Conservation (phyloP, 2,888 invertebrate species). For the Crematogaster levior region DNA sequence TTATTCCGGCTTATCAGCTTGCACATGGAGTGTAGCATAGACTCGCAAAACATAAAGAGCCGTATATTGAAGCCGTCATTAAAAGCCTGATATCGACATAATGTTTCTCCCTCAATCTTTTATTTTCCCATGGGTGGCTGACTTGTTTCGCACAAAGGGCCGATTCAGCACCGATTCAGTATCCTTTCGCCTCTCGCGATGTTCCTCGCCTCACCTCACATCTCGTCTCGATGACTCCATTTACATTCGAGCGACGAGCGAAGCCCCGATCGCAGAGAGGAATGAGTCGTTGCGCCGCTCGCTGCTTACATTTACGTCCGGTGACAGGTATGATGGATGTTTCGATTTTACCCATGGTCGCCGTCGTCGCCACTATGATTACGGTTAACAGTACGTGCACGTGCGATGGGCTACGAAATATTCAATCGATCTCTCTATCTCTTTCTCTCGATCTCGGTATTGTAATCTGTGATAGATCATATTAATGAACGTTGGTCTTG, state of each 20-base stretch:
- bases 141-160: constrained; percentile 40
- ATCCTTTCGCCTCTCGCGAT: constrained; percentile 37
- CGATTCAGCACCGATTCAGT: constrained; percentile 35
- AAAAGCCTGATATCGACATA: constrained; percentile 42
- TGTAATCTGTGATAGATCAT: constrained; percentile 28
- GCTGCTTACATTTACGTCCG: constrained; percentile 72
- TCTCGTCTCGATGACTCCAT: constrained; percentile 68
- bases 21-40: not conserved
- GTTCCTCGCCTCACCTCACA: constrained; percentile 32
- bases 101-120: constrained; percentile 19
- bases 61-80: constrained; percentile 36
- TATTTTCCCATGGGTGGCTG: not conserved
- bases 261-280: constrained; percentile 33
- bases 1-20: constrained; percentile 33
- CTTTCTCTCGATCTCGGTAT: constrained; percentile 22
- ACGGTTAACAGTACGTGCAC: constrained; percentile 71
- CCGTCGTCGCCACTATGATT: constrained; percentile 71
- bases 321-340: constrained; percentile 78
- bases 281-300: constrained; percentile 64
- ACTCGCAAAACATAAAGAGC: constrained; percentile 24
- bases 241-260: constrained; percentile 60
- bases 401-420: constrained; percentile 69
- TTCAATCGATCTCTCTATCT: constrained; percentile 74
- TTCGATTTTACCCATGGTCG: constrained; percentile 70
- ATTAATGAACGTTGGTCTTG: constrained; percentile 61